phyloP scores from a whole-genome alignment of 2,888 invertebrate species.

The Proisotoma minuta region DNA sequence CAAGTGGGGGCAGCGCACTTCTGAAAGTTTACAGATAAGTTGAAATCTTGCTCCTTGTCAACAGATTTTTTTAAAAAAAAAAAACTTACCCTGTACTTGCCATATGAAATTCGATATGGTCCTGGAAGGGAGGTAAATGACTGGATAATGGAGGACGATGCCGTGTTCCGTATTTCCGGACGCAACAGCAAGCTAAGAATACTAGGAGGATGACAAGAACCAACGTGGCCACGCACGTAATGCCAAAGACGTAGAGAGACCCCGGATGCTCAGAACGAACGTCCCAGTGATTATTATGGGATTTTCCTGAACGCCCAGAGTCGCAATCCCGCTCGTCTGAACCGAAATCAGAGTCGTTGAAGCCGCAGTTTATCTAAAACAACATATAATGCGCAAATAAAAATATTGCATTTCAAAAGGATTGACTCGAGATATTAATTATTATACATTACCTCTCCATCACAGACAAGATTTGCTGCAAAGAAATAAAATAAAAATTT shows the following conservation, averaged over 20 bases:
- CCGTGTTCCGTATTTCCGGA: constrained; percentile 34
- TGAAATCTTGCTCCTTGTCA: no score
- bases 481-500: not conserved
- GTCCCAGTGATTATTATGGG: constrained; percentile 9
- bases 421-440: no score
- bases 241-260: constrained; percentile 43
- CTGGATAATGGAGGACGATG: not conserved
- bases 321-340: constrained; percentile 29
- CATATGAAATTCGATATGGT: constrained; percentile 19
- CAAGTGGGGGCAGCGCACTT: not conserved
- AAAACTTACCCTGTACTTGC: constrained; percentile 13
- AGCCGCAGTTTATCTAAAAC: constrained; percentile 34
- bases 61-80: not conserved
- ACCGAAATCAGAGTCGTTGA: constrained; percentile 38
- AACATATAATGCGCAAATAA: no score
- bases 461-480: constrained; percentile 25
- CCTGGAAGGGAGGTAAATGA: constrained; percentile 2
- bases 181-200: constrained; percentile 42
- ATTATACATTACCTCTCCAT: no score
- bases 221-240: constrained; percentile 42
- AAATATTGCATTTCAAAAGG: no score
- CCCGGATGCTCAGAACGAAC: constrained; percentile 21
- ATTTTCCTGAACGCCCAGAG: constrained; percentile 9
- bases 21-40: not conserved
- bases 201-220: constrained; percentile 41